Conservation (phyloP, 1,140 invertebrate genomes). For the Drosophila pachea region DNA sequence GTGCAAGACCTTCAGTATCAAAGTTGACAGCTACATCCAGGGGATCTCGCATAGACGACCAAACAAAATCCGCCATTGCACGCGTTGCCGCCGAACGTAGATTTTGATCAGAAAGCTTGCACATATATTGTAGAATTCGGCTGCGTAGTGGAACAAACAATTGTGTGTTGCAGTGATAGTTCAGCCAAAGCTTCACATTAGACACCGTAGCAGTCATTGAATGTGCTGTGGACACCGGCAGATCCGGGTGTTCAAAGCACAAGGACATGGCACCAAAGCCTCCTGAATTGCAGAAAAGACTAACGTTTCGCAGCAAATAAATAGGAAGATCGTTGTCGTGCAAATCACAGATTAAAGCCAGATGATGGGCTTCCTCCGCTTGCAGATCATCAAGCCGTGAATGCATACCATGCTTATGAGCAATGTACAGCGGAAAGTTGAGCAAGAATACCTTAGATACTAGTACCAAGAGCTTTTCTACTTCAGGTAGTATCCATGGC, state of each 20-base stretch:
- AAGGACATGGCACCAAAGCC: slow-evolving; percentile 91
- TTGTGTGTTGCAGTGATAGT: slow-evolving; percentile 92
- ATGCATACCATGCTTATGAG: slow-evolving; percentile 91
- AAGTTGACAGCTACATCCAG: slow-evolving; percentile 91
- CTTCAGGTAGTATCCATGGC: slow-evolving; percentile 86
- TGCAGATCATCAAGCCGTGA: slow-evolving; percentile 88
- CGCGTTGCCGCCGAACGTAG: slow-evolving; percentile 90
- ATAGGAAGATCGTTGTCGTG: slow-evolving; percentile 95
- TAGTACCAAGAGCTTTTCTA: slow-evolving; percentile 88
- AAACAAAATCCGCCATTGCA: slow-evolving; percentile 96
- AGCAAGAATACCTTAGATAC: slow-evolving; percentile 90
- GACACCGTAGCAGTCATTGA: slow-evolving; percentile 93
- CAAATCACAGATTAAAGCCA: slow-evolving; percentile 92
- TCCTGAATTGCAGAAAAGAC: slow-evolving; percentile 93
- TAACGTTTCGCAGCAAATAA: slow-evolving; percentile 92
- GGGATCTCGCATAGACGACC: slow-evolving; percentile 95
- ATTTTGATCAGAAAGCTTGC: slow-evolving; percentile 93
- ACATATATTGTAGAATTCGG: slow-evolving; percentile 94
- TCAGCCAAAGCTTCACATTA: slow-evolving; percentile 96
- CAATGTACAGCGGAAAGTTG: slow-evolving; percentile 95
- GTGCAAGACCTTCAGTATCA: slow-evolving; percentile 92
- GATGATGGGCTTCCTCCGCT: slow-evolving; percentile 86
- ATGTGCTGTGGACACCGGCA: slow-evolving; percentile 93
- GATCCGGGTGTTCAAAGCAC: slow-evolving; percentile 89
- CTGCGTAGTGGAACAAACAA: slow-evolving; percentile 91